phyloP scores from a whole-genome alignment of 2,888 invertebrate species.

The Seira ritae region DNA sequence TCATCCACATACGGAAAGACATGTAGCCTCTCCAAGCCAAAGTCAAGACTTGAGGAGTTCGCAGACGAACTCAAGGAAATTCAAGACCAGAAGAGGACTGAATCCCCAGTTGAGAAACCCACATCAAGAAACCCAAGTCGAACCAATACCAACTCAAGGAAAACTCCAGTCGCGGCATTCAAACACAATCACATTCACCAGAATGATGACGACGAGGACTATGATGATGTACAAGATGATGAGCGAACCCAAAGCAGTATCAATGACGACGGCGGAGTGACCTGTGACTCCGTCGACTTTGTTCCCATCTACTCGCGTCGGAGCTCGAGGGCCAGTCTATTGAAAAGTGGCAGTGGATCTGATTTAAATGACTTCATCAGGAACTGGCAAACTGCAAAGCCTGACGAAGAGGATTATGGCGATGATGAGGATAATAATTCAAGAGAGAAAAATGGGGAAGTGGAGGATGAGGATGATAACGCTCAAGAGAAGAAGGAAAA shows the following conservation, averaged over 20 bases:
- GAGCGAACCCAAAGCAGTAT: background rate
- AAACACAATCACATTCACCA: background rate
- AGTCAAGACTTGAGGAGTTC: conserved; percentile 27
- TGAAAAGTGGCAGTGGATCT: conserved; percentile 22
- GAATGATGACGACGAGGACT: conserved; percentile 59
- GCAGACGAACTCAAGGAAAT: conserved; percentile 22
- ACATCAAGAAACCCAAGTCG: conserved; percentile 22
- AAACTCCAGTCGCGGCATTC: no score
- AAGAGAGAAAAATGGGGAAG: background rate
- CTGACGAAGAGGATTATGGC: conserved; percentile 10
- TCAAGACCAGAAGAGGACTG: no score
- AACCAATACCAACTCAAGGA: conserved; percentile 20
- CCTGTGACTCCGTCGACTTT: conserved; percentile 46
- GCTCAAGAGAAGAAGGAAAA: background rate
- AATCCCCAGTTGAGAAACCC: conserved; percentile 17
- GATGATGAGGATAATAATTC: background rate
- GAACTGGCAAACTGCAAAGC: conserved; percentile 55
- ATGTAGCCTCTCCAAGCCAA: conserved; percentile 40
- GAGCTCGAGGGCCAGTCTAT: background rate
- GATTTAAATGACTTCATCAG: conserved; percentile 64
- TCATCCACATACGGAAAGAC: conserved; percentile 74
- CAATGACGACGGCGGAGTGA: conserved; percentile 27
- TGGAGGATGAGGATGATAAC: background rate
- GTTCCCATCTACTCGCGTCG: conserved; percentile 31
- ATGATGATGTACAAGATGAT: conserved; percentile 58